phyloP scores from a whole-genome alignment of 2,888 invertebrate genomes.

The Oasisia sp. region DNA sequence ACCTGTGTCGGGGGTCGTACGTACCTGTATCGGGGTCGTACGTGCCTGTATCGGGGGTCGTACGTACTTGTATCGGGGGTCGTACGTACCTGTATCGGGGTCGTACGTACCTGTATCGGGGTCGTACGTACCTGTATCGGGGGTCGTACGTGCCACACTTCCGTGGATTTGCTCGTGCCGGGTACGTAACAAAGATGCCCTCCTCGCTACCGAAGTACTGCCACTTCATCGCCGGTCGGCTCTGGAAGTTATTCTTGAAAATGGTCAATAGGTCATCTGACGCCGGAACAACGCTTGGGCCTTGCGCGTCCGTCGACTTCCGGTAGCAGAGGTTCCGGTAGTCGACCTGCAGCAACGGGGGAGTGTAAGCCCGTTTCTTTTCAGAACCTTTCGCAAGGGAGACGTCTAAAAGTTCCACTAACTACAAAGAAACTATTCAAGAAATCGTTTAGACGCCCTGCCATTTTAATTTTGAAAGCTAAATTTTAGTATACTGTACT shows the following conservation, averaged over 20 bases:
- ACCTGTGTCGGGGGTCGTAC: slow-evolving; percentile 24
- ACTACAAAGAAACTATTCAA: too few relatives aligned
- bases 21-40: slow-evolving; percentile 26
- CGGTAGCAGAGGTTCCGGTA: not conserved
- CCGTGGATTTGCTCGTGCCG: not conserved
- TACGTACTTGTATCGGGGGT: slow-evolving; percentile 23
- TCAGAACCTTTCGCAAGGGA: too few relatives aligned
- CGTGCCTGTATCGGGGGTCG: too few relatives aligned
- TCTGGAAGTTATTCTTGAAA: not conserved
- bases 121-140: slow-evolving; percentile 24
- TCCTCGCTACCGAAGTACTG: slow-evolving; percentile 26
- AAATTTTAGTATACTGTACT: too few relatives aligned
- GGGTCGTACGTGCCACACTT: slow-evolving; percentile 23
- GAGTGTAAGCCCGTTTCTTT: not conserved
- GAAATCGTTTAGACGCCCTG: too few relatives aligned
- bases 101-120: slow-evolving; percentile 24
- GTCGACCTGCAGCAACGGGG: not conserved
- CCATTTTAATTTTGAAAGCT: too few relatives aligned
- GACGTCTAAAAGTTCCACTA: too few relatives aligned
- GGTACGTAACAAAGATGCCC: slow-evolving; percentile 21
- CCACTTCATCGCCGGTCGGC: slow-evolving; percentile 8
- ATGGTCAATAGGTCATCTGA: not conserved
- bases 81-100: slow-evolving; percentile 24
- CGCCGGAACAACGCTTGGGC: not conserved
- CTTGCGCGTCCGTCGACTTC: not conserved